Evolutionary conservation across 2,113 vertebrate species (phyloP).

Genomic region (Chaetodon trifascialis): DNA sequence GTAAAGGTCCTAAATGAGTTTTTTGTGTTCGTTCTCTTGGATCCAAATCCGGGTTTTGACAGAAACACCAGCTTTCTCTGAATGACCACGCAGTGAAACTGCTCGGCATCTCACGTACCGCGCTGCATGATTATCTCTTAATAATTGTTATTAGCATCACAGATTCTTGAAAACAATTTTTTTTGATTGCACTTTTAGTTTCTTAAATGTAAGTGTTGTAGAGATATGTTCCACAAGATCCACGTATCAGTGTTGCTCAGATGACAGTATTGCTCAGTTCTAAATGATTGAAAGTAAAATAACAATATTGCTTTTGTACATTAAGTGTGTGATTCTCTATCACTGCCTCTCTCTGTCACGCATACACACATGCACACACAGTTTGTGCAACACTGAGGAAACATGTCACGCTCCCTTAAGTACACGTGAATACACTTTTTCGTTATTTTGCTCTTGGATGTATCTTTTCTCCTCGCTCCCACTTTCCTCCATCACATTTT

Average conservation of each 20-base stretch:
- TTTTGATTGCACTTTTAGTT: slow-evolving; percentile 3
- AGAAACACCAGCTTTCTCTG: slow-evolving; percentile 19
- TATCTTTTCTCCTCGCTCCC: slow-evolving; percentile 4
- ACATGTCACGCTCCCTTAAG: slow-evolving; percentile 51
- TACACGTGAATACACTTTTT: slow-evolving; percentile 60
- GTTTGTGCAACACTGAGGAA: slow-evolving; percentile 52
- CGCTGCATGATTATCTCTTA: slow-evolving; percentile 32
- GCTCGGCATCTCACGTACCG: background rate
- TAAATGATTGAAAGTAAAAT: slow-evolving; percentile 5
- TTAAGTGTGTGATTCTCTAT: slow-evolving; percentile 22
- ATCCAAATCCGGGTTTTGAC: background rate
- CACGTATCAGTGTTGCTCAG: background rate
- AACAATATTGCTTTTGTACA: background rate
- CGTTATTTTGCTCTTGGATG: slow-evolving; percentile 29
- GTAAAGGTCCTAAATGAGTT: slow-evolving; percentile 17
- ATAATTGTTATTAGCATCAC: slow-evolving; percentile 5
- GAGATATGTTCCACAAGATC: background rate
- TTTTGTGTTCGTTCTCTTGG: slow-evolving; percentile 12
- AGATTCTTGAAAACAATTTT: slow-evolving; percentile 1
- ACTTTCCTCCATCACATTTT: slow-evolving; percentile 29
- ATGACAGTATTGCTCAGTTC: background rate
- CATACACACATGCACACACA: slow-evolving; percentile 26
- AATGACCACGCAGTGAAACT: slow-evolving; percentile 2
- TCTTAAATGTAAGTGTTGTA: background rate
- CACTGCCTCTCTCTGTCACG: slow-evolving; percentile 13